phyloP scores from a whole-genome alignment of 2,888 invertebrate species.

The Orchesellides sinensis region DNA sequence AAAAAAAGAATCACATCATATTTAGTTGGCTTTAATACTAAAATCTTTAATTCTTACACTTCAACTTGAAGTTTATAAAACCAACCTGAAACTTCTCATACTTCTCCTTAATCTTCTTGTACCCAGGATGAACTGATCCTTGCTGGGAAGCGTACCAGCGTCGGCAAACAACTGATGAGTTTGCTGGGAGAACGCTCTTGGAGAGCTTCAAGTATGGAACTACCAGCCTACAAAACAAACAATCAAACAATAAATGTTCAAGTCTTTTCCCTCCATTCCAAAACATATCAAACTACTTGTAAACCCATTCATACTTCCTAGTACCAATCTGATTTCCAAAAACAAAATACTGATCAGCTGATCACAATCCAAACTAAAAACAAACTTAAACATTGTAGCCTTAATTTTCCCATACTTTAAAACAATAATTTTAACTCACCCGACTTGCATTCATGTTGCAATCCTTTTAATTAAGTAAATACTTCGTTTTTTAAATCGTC shows the following conservation, averaged over 20 bases:
- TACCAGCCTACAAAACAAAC: constrained; percentile 13
- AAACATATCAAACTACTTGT: too few species aligned
- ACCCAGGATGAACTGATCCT: constrained; percentile 51
- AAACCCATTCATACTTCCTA: too few species aligned
- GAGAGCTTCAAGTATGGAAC: constrained; percentile 11
- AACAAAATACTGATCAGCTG: too few species aligned
- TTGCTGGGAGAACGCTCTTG: background rate
- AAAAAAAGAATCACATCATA: background rate
- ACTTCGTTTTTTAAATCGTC: too few species aligned
- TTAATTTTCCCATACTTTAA: too few species aligned
- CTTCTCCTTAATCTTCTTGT: constrained; percentile 54
- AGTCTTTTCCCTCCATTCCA: too few species aligned
- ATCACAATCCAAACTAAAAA: too few species aligned
- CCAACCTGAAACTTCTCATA: constrained; percentile 61
- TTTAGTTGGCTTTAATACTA: background rate
- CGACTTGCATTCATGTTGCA: constrained; percentile 16
- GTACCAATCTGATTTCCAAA: too few species aligned
- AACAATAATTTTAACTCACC: constrained; percentile 11
- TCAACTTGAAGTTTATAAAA: constrained; percentile 12
- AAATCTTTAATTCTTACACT: background rate
- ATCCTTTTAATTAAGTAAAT: too few species aligned
- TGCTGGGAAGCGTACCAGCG: background rate
- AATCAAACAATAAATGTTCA: too few species aligned
- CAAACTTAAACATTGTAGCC: too few species aligned
- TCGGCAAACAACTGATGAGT: background rate